A percentile compares a stretch with the other conserved stretches of the same genome.
Evolutionary conservation across 2,113 vertebrate genomes (phyloP).

Genomic region (Cromileptes altivelis): DNA sequence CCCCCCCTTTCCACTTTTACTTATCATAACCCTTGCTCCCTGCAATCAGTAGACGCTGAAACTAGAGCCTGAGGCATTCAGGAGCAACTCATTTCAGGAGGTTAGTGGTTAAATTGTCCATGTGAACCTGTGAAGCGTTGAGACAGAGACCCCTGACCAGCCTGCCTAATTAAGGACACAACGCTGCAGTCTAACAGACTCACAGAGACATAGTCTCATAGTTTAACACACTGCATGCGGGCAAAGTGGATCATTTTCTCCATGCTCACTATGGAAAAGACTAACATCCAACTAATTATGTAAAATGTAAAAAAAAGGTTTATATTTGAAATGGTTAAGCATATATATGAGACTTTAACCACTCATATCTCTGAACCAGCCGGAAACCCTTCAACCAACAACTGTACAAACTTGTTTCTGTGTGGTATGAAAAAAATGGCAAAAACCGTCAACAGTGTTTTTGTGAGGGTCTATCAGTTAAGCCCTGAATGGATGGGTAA

Average conservation of each 20-base stretch:
- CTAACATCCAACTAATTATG: background rate
- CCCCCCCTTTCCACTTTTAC: slow-evolving; percentile 68
- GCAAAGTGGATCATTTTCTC: background rate
- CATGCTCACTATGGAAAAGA: background rate
- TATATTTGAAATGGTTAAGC: background rate
- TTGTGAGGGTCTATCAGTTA: slow-evolving; percentile 65
- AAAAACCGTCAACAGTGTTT: slow-evolving; percentile 52
- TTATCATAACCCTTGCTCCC: slow-evolving; percentile 73
- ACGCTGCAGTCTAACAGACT: slow-evolving; percentile 34
- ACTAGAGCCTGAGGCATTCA: slow-evolving; percentile 83
- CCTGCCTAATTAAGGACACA: slow-evolving; percentile 86
- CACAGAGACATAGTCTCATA: slow-evolving; percentile 21
- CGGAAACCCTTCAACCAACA: slow-evolving; percentile 30
- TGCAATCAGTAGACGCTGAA: slow-evolving; percentile 75
- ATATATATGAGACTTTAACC: background rate
- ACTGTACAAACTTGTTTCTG: slow-evolving; percentile 63
- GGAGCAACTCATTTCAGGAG: slow-evolving; percentile 83
- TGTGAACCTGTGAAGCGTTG: slow-evolving; percentile 83
- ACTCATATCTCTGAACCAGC: slow-evolving; percentile 8
- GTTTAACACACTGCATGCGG: background rate
- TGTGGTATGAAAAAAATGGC: slow-evolving; percentile 54
- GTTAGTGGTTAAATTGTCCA: slow-evolving; percentile 89
- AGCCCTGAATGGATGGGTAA: slow-evolving; percentile 65
- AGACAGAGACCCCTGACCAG: slow-evolving; percentile 76
- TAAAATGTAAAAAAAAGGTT: background rate